Evolutionary conservation across 1,140 invertebrate species (phyloP).

Genomic region (Anadara kagoshimensis): DNA sequence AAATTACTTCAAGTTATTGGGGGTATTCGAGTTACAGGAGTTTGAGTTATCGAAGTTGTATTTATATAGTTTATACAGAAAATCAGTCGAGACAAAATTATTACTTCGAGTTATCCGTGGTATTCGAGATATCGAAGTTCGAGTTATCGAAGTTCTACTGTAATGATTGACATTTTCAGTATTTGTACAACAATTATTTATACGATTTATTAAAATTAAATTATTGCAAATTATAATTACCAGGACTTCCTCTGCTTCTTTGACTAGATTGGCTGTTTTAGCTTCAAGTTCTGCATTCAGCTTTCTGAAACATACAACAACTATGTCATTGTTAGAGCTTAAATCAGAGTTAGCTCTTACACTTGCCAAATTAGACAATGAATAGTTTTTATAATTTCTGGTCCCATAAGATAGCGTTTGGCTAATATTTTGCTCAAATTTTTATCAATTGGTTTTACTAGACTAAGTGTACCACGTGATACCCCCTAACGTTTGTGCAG

Average conservation of each 20-base stretch:
- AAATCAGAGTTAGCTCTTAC: background rate
- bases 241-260: slow-evolving; percentile 71
- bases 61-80: too few relatives aligned
- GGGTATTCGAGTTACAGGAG: too few relatives aligned
- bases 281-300: slow-evolving; percentile 72
- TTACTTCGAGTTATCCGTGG: too few relatives aligned
- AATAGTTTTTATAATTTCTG: background rate
- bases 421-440: background rate
- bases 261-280: slow-evolving; percentile 68
- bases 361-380: background rate
- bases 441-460: background rate
- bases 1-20: too few relatives aligned
- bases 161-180: too few relatives aligned
- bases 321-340: background rate
- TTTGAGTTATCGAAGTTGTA: too few relatives aligned
- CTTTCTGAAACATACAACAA: slow-evolving; percentile 58
- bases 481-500: too few relatives aligned
- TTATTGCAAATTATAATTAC: slow-evolving; percentile 39
- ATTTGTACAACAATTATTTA: too few relatives aligned
- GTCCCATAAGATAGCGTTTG: background rate
- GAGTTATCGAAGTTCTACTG: too few relatives aligned
- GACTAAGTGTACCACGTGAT: too few relatives aligned
- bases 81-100: too few relatives aligned
- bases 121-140: too few relatives aligned
- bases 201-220: background rate